phyloP scores from a whole-genome alignment of 2,113 vertebrate species.

The Hypanus sabinus region DNA sequence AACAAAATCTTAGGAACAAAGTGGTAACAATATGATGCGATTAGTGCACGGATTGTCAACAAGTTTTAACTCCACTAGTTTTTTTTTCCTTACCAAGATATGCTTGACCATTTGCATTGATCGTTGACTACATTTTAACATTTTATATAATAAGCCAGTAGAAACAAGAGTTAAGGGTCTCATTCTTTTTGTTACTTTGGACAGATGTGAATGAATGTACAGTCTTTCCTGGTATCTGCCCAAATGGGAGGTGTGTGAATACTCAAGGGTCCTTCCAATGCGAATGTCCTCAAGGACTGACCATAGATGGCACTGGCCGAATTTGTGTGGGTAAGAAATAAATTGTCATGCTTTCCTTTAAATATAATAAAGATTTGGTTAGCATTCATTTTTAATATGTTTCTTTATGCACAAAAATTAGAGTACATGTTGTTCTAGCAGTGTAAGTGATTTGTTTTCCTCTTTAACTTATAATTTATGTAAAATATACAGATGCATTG shows the following conservation, averaged over 20 bases:
- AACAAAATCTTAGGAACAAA: no score
- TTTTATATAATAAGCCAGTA: not conserved
- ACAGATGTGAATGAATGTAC: constrained; percentile 66
- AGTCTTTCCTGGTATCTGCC: constrained; percentile 63
- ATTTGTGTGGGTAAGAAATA: constrained; percentile 59
- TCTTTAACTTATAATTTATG: not conserved
- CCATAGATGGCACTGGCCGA: constrained; percentile 56
- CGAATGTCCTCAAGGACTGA: constrained; percentile 60
- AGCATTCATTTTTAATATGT: not conserved
- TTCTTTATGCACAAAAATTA: not conserved
- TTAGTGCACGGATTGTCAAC: no score
- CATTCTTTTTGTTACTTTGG: not conserved
- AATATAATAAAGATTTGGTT: not conserved
- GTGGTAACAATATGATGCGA: no score
- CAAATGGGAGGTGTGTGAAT: constrained; percentile 61
- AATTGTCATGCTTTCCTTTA: not conserved
- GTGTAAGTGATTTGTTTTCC: not conserved
- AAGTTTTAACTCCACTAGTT: not conserved
- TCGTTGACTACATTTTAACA: not conserved
- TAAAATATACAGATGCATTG: not conserved
- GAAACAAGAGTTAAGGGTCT: not conserved
- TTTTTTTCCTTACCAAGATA: not conserved
- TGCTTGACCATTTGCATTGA: not conserved
- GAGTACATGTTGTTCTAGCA: not conserved
- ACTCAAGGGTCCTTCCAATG: constrained; percentile 63